phyloP scores from a whole-genome alignment of 2,113 vertebrate genomes.

The Microcebus jonahi region DNA sequence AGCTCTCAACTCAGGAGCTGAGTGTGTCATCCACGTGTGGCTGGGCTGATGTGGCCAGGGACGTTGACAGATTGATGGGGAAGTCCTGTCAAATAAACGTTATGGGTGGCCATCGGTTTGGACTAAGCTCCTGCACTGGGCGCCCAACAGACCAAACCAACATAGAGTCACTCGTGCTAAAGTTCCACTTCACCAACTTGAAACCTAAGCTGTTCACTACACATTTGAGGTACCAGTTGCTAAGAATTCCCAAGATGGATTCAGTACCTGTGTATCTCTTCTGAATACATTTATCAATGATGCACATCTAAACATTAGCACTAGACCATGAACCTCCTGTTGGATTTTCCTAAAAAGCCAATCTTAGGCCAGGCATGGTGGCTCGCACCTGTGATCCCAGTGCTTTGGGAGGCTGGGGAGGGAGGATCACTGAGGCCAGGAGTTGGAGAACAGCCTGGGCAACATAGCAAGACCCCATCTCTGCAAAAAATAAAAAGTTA shows the following conservation, averaged over 20 bases:
- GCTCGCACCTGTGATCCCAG: too few species aligned
- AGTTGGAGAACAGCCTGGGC: too few species aligned
- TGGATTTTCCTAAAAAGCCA: neutral
- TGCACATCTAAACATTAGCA: neutral
- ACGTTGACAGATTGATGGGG: neutral
- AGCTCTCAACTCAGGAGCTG: neutral
- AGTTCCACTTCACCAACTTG: neutral
- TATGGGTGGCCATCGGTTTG: neutral
- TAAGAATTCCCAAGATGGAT: neutral
- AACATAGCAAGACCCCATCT: too few species aligned
- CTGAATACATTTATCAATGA: neutral
- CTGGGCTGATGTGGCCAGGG: neutral
- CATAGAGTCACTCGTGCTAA: neutral
- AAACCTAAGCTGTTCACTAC: neutral
- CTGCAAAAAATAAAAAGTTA: too few species aligned
- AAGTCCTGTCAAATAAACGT: neutral
- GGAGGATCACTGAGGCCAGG: too few species aligned
- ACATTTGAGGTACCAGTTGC: neutral
- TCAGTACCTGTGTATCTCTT: neutral
- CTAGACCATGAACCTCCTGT: neutral
- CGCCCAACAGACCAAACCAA: neutral
- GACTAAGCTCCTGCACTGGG: neutral
- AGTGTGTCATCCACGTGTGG: neutral
- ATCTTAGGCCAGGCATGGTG: neutral
- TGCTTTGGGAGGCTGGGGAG: too few species aligned